Percentiles rank a stretch among this genome's conserved stretches.
Evolutionary conservation across 2,113 vertebrate genomes (phyloP).

Genomic region (Sorex fumeus): DNA sequence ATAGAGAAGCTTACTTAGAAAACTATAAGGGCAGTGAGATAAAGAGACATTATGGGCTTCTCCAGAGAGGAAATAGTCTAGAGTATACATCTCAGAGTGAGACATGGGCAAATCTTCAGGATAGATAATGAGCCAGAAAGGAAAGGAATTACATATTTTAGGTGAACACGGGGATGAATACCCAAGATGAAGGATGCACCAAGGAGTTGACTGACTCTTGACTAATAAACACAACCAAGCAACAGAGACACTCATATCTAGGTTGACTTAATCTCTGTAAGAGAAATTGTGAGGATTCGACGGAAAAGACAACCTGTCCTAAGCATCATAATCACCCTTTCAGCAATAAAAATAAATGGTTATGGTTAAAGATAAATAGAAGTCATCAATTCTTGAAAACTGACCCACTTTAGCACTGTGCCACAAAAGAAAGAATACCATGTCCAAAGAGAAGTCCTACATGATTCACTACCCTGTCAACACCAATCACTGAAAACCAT

Average conservation of each 20-base stretch:
- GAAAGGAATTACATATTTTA: no score
- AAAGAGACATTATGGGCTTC: no score
- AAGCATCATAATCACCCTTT: not conserved
- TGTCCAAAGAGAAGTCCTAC: not conserved
- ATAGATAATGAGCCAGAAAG: no score
- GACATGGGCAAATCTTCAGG: no score
- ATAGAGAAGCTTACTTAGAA: no score
- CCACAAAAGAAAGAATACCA: not conserved
- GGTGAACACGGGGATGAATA: no score
- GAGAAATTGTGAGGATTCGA: not conserved
- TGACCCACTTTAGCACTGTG: not conserved
- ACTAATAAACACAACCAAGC: slow-evolving; percentile 6
- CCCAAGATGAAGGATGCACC: no score
- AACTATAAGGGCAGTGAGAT: no score
- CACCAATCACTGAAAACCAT: not conserved
- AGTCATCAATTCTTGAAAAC: not conserved
- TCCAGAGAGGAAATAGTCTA: no score
- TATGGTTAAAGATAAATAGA: not conserved
- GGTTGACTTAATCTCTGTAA: not conserved
- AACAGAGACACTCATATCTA: not conserved
- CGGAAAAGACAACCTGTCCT: not conserved
- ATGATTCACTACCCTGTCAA: not conserved
- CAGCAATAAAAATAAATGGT: not conserved
- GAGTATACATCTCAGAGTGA: no score
- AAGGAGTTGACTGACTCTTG: slow-evolving; percentile 52